phyloP scores from a whole-genome alignment of 2,113 vertebrate species.

The Hippocampus guttulatus region DNA sequence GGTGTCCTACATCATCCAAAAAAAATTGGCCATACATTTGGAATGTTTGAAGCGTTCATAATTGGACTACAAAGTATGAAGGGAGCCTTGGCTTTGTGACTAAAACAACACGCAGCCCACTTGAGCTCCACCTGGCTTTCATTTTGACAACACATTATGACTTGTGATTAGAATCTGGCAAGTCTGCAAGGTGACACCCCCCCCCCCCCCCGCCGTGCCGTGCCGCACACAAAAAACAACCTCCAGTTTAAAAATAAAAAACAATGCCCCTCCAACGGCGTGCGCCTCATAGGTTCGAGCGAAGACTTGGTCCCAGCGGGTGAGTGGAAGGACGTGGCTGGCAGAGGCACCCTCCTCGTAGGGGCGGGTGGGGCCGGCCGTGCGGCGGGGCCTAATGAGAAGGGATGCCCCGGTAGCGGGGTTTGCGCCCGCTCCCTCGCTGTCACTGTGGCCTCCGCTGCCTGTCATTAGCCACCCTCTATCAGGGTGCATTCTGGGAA shows the following conservation, averaged over 20 bases:
- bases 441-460: conserved; percentile 57
- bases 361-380: conserved; percentile 46
- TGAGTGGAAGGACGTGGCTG: conserved; percentile 11
- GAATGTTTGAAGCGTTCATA: background rate
- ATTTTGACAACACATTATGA: conserved; percentile 46
- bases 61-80: conserved; percentile 12
- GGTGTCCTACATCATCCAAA: background rate
- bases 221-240: background rate
- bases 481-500: conserved; percentile 71
- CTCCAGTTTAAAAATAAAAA: conserved; percentile 7
- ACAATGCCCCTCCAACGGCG: conserved; percentile 1
- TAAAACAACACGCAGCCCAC: conserved; percentile 28
- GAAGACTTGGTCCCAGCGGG: background rate
- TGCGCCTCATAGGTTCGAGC: background rate
- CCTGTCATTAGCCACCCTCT: conserved; percentile 69
- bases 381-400: conserved; percentile 64
- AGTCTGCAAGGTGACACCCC: conserved; percentile 47
- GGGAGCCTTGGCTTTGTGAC: conserved; percentile 25
- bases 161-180: conserved; percentile 42
- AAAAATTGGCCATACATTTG: background rate
- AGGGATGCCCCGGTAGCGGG: conserved; percentile 48
- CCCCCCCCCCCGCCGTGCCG: conserved; percentile 28
- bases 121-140: conserved; percentile 51
- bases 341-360: conserved; percentile 25
- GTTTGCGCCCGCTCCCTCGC: conserved; percentile 50